Percentiles rank a stretch among this genome's conserved stretches.
Conservation (phyloP, 2,113 vertebrate species). For the Leptosomus discolor region DNA sequence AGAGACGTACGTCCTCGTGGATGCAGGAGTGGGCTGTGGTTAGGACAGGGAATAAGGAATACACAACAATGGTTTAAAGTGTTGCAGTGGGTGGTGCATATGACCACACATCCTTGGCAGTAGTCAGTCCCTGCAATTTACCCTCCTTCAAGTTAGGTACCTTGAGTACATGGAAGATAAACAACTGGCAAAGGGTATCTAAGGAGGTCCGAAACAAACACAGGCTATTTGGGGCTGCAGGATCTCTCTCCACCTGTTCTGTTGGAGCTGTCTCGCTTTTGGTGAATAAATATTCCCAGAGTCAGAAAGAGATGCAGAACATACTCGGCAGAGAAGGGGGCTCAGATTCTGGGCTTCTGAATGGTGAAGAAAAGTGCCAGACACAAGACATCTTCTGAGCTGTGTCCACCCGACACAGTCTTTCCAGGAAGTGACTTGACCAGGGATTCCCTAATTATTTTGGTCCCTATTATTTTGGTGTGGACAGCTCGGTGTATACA, state of each 20-base stretch:
- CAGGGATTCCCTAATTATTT: not conserved
- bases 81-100: not conserved
- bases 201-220: not conserved
- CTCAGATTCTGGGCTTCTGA: not conserved
- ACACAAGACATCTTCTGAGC: not conserved
- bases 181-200: not conserved
- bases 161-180: not conserved
- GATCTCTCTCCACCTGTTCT: not conserved
- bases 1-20: not conserved
- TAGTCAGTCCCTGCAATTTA: not conserved
- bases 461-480: accelerated
- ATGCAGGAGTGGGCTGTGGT: not conserved
- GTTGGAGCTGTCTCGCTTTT: not conserved
- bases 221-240: not conserved
- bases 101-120: not conserved
- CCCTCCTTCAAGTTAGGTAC: not conserved
- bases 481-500: not conserved
- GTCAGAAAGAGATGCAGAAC: not conserved
- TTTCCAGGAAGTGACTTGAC: accelerated
- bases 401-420: not conserved
- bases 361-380: not conserved
- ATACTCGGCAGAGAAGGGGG: not conserved
- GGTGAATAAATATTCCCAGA: not conserved
- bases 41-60: not conserved
- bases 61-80: not conserved